Evolutionary conservation across 1,140 invertebrate species (phyloP).

Genomic region (Ridgeia piscesae): DNA sequence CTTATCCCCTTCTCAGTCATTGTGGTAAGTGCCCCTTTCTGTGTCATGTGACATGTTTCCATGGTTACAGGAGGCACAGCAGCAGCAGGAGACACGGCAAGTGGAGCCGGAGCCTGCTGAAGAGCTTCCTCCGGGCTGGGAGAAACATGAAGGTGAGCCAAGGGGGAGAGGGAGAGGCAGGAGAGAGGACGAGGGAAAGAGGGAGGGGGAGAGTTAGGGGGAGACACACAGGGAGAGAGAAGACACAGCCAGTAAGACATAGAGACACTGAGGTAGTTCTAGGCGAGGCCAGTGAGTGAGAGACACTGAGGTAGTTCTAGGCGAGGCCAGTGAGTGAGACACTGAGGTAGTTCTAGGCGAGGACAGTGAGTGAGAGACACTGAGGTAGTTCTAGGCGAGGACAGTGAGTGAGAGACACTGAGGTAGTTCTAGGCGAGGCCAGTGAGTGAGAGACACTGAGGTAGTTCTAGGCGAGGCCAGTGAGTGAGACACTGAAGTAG

Average conservation of each 20-base stretch:
- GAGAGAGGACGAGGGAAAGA: neutral
- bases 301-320: too few relatives aligned
- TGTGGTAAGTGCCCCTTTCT: neutral
- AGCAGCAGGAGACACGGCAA: too few relatives aligned
- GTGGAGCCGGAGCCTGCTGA: neutral
- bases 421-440: too few relatives aligned
- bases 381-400: too few relatives aligned
- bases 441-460: neutral
- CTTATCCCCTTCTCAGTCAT: too few relatives aligned
- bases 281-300: neutral
- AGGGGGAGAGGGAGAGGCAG: too few relatives aligned
- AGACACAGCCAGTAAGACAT: too few relatives aligned
- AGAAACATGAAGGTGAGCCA: slow-evolving; percentile 82
- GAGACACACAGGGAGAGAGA: too few relatives aligned
- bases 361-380: neutral
- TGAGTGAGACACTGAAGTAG: neutral
- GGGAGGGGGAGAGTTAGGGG: too few relatives aligned
- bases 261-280: too few relatives aligned
- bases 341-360: too few relatives aligned
- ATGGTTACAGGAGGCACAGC: neutral
- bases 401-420: neutral
- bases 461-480: too few relatives aligned
- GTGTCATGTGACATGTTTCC: neutral
- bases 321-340: neutral
- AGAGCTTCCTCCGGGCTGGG: slow-evolving; percentile 76